Conservation (phyloP, 1,140 invertebrate species). For the Bradynema listronoti region DNA sequence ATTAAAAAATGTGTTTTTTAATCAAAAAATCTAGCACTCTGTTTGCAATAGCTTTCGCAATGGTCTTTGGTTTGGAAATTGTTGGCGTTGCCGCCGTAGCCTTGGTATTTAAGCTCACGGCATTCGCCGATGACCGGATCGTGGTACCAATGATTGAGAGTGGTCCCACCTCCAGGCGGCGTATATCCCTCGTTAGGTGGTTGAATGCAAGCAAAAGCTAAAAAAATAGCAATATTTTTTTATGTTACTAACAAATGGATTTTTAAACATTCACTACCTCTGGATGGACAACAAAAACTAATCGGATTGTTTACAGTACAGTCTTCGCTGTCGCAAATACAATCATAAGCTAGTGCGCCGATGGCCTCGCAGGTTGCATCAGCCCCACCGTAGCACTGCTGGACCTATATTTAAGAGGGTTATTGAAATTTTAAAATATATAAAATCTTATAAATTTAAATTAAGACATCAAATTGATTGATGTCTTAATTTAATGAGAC, state of each 20-base stretch:
- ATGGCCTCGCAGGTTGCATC: slow-evolving; percentile 57
- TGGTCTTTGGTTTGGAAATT: slow-evolving; percentile 57
- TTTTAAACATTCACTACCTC: slow-evolving; percentile 31
- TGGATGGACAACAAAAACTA: slow-evolving; percentile 55
- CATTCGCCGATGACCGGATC: slow-evolving; percentile 56
- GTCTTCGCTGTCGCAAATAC: slow-evolving; percentile 56
- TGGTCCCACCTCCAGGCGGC: slow-evolving; percentile 56
- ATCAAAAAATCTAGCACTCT: slow-evolving; percentile 44
- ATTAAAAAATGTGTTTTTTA: background rate
- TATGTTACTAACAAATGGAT: slow-evolving; percentile 3
- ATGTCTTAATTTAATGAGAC: too few relatives aligned
- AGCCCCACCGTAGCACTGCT: slow-evolving; percentile 56
- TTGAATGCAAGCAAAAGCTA: slow-evolving; percentile 56
- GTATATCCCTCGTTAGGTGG: slow-evolving; percentile 57
- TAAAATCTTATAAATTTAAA: too few relatives aligned
- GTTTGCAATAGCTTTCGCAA: slow-evolving; percentile 57
- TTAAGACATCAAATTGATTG: too few relatives aligned
- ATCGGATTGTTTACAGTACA: slow-evolving; percentile 58
- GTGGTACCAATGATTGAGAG: slow-evolving; percentile 57
- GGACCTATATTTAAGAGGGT: slow-evolving; percentile 30
- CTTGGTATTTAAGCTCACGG: slow-evolving; percentile 56
- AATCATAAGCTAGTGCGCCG: slow-evolving; percentile 54
- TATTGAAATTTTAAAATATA: slow-evolving; percentile 1
- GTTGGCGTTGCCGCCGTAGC: slow-evolving; percentile 52
- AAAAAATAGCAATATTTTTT: too few relatives aligned